Conservation (phyloP, 2,113 vertebrate genomes). For the Dinomys branickii region DNA sequence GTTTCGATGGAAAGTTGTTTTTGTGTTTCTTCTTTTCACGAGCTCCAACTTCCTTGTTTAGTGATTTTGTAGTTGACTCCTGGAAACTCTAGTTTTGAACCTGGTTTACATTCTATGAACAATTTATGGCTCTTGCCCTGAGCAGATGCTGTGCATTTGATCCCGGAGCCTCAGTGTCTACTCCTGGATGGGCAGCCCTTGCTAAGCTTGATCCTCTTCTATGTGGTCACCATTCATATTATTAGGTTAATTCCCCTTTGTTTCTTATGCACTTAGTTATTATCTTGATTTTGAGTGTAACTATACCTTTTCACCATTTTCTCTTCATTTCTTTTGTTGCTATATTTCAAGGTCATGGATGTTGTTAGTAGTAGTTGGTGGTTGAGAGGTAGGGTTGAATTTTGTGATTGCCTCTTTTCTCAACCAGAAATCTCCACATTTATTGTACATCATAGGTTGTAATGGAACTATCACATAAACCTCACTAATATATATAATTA, state of each 20-base stretch:
- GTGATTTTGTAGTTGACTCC: not conserved
- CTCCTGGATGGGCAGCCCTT: too few species aligned
- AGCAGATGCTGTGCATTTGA: too few species aligned
- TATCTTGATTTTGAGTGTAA: not conserved
- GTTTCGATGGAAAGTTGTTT: conserved; percentile 22
- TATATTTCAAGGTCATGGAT: not conserved
- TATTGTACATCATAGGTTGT: not conserved
- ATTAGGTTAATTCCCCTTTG: not conserved
- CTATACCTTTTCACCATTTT: not conserved
- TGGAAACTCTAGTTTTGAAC: not conserved
- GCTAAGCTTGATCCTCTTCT: too few species aligned
- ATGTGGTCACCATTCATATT: not conserved
- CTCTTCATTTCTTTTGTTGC: not conserved
- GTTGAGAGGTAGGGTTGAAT: not conserved
- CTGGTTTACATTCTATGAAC: not conserved
- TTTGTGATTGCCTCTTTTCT: not conserved
- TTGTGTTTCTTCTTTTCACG: not conserved
- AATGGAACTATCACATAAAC: not conserved
- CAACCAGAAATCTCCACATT: not conserved
- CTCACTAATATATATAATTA: not conserved
- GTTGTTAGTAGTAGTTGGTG: not conserved
- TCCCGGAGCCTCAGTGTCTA: not conserved
- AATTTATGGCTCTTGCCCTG: not conserved
- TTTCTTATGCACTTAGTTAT: not conserved
- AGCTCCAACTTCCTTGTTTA: not conserved